phyloP scores from a whole-genome alignment of 2,113 vertebrate genomes.

The Steatornis caripensis region DNA sequence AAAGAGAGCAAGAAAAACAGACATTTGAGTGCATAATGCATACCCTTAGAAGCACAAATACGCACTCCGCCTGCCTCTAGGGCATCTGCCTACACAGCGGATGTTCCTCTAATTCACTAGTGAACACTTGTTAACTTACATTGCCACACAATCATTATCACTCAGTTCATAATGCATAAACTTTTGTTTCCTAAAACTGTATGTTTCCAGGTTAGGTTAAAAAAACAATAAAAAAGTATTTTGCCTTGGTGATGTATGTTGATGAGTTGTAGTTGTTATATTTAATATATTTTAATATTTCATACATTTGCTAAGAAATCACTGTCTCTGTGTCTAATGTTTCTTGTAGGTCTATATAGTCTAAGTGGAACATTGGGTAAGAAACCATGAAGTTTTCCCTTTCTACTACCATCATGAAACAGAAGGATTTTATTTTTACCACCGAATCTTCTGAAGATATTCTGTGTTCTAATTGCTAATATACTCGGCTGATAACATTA shows the following conservation, averaged over 20 bases:
- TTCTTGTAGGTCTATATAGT: background rate
- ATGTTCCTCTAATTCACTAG: background rate
- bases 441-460: background rate
- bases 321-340: background rate
- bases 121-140: background rate
- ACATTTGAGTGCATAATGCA: background rate
- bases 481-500: background rate
- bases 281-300: background rate
- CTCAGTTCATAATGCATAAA: background rate
- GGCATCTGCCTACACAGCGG: background rate
- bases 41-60: background rate
- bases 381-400: background rate
- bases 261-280: background rate
- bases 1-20: background rate
- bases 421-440: background rate
- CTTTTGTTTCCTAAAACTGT: background rate
- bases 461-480: background rate
- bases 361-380: background rate
- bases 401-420: background rate
- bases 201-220: background rate
- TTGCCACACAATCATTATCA: background rate
- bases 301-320: background rate
- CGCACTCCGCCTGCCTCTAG: background rate
- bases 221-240: background rate
- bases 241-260: background rate